Base-by-base conservation (phyloP, 2,113 vertebrate species). In the Cebidichthys violaceus region DNA sequence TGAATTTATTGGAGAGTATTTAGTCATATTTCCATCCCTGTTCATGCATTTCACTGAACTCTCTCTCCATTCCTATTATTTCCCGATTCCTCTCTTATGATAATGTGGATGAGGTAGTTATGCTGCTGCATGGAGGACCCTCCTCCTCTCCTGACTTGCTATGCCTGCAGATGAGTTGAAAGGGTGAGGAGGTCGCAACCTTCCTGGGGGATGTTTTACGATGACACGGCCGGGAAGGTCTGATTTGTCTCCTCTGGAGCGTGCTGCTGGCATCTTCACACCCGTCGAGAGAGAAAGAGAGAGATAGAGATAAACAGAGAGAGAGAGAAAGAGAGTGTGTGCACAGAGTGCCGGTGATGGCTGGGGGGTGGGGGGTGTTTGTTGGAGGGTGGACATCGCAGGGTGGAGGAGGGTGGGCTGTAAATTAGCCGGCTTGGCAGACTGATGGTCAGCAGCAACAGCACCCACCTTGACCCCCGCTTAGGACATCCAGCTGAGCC, bases 181-280 rank as follows among this genome's bases (percentile, higher is more conserved):
- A 93, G 92, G 94, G 93, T 94, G 90, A 95, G 86, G 89, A 93
- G 95, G 95, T 95, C 92, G 72, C 82, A 92, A 92, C 95, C 93
- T 94, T 91, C 81, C 82, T 80, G 86, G 90, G 82, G 89, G 90
- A 89, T 94, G 91, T 94, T 95, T 95, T 95, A 95, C 87, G 89
- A 92, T 85, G 89, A 92, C 87, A 92, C 72, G 82, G 90, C 67
- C 71, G 87, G 79, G 79, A 80, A 87, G 82, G 88, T 84, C 92
- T 92, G 93, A 94, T 95, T 94, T 93, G 93, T 94, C 92, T 93
- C 88, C 86, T 78, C 69, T 86, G 91, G 93, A 92, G 93, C 94
- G 84, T 95, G 93, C 86, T 87, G 89, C 92, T 86, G 89, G 89
- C 75, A 72, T 89, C 89, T 92, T 93, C 89, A 93, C 94, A 92